Conservation (phyloP, 1,140 invertebrate species). For the Vollenhovia emeryi region DNA sequence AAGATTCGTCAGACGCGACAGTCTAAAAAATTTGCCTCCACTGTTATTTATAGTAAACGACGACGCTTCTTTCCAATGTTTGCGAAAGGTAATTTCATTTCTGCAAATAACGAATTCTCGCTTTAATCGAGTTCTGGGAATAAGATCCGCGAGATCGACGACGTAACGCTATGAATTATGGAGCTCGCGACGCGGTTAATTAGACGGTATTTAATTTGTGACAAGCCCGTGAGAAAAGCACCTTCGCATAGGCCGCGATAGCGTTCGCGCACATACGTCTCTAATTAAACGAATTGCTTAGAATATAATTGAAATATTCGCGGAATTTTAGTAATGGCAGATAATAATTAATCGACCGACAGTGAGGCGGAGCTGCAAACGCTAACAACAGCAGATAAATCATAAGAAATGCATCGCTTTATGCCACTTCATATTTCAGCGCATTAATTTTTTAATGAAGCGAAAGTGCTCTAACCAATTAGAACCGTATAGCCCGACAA, state of each 20-base stretch:
- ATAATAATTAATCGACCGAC: background rate
- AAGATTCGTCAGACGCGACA: slow-evolving; percentile 46
- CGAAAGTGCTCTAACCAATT: background rate
- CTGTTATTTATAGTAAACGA: slow-evolving; percentile 37
- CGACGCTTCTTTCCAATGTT: slow-evolving; percentile 14
- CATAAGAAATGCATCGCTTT: background rate
- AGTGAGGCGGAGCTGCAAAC: background rate
- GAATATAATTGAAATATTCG: background rate
- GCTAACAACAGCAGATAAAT: background rate
- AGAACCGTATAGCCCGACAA: background rate
- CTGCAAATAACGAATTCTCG: slow-evolving; percentile 8
- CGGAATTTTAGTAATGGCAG: background rate
- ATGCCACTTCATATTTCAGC: background rate
- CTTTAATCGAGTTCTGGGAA: background rate
- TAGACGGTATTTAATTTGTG: slow-evolving; percentile 23
- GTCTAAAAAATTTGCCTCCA: slow-evolving; percentile 65
- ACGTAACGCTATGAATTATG: slow-evolving; percentile 1
- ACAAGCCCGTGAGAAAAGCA: background rate
- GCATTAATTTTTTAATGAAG: background rate
- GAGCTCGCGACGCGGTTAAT: slow-evolving; percentile 16
- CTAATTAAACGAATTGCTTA: background rate
- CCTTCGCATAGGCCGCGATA: background rate
- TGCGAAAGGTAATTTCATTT: slow-evolving; percentile 41
- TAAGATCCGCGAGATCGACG: slow-evolving; percentile 31
- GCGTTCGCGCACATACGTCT: background rate